Base-by-base conservation (phyloP, 1,140 invertebrate species). In the Macrobrachium rosenbergii region DNA sequence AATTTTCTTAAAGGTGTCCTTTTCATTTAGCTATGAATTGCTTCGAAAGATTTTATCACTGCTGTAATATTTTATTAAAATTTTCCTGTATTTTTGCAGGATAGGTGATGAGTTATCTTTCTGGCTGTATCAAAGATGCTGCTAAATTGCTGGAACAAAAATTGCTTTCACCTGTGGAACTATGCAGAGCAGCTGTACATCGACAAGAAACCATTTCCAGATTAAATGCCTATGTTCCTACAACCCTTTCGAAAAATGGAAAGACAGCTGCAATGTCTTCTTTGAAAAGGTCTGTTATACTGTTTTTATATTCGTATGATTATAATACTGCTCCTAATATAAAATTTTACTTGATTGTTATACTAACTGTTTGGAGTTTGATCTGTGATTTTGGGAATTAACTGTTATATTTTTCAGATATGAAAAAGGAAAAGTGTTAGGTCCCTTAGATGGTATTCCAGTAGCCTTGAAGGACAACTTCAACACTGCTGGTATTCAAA, bases 401-500 rank as follows among this genome's bases (percentile, higher is more conserved):
- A 28, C 45, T 43, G 62, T 12, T 37, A 58, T n/a, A 14, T 12
- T 21, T 81, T 81, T 21, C 60, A 89, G 88, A n/a, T 87, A 87
- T 58, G 75, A 87, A 5, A 64, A 52, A 80, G 80, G 80, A 21
- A 60, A 87, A 60, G 37, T n/a, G 21, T 17, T 87, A 8, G 83
- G 90, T 23, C 89, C 90, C 45, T 91, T 99, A 3, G 95, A 97
- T 91, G 98, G 98, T 7, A 94, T 99, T 82, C 95, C 97, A 2
- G 93, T 82, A 80, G 96, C 96, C 0, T 92, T 99, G 0, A 99
- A 99, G 93, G 98, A 99, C 91, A 99, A 99, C 92, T 99, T 98
- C 92, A 99, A 97, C 91, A 97, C 95, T 0, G 93, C 94, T 91
- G 94, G 93, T 90, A 93, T 96, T 10, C 91, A 90, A 8, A 99